Evolutionary conservation across 2,113 vertebrate species (phyloP), one percentile per base, ranked within the genome.

Genomic region (Chaenogobius annularis): DNA sequence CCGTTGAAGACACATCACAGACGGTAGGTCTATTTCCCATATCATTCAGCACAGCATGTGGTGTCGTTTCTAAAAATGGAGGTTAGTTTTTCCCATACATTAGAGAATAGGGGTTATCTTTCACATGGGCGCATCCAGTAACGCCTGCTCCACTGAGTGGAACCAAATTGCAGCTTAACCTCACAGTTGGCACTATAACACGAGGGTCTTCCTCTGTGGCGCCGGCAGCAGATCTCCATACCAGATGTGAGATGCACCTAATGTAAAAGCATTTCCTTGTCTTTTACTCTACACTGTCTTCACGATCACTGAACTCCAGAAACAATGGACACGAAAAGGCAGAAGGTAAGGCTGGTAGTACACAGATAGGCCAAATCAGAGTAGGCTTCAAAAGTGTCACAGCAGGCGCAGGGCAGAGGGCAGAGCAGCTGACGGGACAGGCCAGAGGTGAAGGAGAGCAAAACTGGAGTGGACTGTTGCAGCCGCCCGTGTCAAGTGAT

Each of bases 221-320:
- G 48, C 70, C 65, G 23, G 75, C 73, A 75, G 63, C 66, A 75
- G 74, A 72, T 85, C 88, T 87, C 82, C 75, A 37, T 84, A 84
- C 83, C 83, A 88, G 84, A 87, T 89, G 86, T 83, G 84, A 83
- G 77, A 88, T 77, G 63, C 61, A 68, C 64, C 83, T 90, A 82
- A 88, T 77, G 82, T 90, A 90, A 91, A 92, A 88, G 89, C 87
- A 78, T 91, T 93, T 87, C 19, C 50, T 83, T 91, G 87, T 91
- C 82, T 88, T 83, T 79, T 75, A 90, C 81, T 81, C 70, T 69
- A 67, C 52, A 64, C 72, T 69, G 78, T 81, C 74, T 80, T 20
- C 52, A 69, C 78, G 68, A 19, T 67, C 79, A 43, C 72, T 66
- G 72, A n/a, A 15, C 64, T 17, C 12, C 20, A 23, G 11, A 79